Conservation (phyloP, 2,888 invertebrate genomes). For the Agriopis marginaria region DNA sequence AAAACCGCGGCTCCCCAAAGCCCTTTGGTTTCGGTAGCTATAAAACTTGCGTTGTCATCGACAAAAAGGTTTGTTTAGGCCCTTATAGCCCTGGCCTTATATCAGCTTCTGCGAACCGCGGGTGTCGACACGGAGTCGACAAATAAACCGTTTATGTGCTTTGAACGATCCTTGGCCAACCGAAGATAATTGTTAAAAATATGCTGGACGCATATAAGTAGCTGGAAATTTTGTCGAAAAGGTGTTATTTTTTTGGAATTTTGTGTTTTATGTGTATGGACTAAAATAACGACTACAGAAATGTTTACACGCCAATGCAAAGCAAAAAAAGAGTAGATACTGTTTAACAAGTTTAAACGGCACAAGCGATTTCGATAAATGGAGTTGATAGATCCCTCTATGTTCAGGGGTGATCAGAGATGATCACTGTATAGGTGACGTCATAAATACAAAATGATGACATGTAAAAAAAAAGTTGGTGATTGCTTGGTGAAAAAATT, state of each 20-base stretch:
- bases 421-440: too few species aligned
- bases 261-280: background rate
- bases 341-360: too few species aligned
- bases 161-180: constrained; percentile 48
- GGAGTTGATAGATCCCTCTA: too few species aligned
- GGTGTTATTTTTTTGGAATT: background rate
- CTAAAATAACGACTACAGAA: background rate
- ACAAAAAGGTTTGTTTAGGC: constrained; percentile 62
- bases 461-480: too few species aligned
- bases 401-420: too few species aligned
- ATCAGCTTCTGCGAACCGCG: constrained; percentile 60
- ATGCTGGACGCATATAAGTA: constrained; percentile 25
- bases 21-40: constrained; percentile 74
- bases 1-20: constrained; percentile 53
- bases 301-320: too few species aligned
- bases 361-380: too few species aligned
- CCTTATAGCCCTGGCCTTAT: constrained; percentile 44
- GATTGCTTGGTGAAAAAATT: too few species aligned
- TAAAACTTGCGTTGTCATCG: constrained; percentile 68
- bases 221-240: background rate
- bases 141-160: constrained; percentile 54
- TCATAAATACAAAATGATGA: too few species aligned
- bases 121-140: constrained; percentile 39
- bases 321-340: too few species aligned
- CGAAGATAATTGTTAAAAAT: constrained; percentile 53